phyloP scores from a whole-genome alignment of 2,113 vertebrate genomes.

The Ceuthmochares aereus region DNA sequence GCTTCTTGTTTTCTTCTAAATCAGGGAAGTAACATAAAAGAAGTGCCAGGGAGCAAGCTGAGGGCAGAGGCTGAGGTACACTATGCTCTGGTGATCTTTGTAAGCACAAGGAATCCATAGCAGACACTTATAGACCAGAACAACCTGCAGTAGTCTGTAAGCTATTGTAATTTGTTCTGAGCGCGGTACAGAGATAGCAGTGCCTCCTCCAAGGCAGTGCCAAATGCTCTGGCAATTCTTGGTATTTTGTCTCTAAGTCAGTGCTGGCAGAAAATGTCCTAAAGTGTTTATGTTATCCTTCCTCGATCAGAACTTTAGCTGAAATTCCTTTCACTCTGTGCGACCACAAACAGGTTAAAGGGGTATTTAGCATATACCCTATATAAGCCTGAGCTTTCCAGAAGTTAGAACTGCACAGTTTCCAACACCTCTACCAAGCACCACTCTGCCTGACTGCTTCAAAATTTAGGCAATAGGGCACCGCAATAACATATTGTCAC shows the following conservation, averaged over 20 bases:
- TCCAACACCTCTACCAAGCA: constrained; percentile 29
- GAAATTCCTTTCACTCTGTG: background rate
- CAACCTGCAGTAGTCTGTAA: background rate
- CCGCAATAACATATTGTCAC: background rate
- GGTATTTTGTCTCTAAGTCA: background rate
- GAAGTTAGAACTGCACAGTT: constrained; percentile 26
- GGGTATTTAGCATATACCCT: background rate
- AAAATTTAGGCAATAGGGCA: constrained; percentile 8
- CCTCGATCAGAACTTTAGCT: background rate
- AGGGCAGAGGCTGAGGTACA: background rate
- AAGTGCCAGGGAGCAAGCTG: background rate
- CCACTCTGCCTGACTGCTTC: background rate
- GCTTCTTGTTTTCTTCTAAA: constrained; percentile 14
- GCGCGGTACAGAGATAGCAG: background rate
- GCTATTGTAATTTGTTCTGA: background rate
- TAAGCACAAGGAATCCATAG: background rate
- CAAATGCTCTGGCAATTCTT: background rate
- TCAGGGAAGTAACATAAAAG: background rate
- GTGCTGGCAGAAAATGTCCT: background rate
- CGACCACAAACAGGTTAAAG: background rate
- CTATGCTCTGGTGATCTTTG: background rate
- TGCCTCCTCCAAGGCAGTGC: background rate
- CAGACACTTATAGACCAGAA: background rate
- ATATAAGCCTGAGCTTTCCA: background rate
- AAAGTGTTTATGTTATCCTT: background rate